Conservation (phyloP, 2,797 vertebrate genomes). For the Pseudochirops corinnae region DNA sequence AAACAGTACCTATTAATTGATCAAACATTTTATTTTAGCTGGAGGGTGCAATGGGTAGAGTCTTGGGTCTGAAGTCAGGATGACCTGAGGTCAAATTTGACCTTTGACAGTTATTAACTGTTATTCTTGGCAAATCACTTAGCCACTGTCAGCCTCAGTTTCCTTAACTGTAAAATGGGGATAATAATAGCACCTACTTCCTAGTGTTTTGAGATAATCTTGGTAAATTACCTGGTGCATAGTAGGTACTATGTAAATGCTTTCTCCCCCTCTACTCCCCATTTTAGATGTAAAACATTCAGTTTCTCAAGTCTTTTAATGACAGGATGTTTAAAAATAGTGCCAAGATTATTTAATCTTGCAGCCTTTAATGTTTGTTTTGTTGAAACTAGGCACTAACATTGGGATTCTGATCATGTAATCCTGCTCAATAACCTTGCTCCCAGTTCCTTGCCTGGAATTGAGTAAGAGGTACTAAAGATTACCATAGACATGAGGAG, state of each 20-base stretch:
- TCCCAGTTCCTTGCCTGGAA: not conserved
- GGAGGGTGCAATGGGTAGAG: not conserved
- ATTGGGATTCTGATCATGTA: not conserved
- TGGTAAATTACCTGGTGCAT: not conserved
- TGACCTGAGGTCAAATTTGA: not conserved
- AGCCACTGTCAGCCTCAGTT: not conserved
- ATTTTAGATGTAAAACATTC: not conserved
- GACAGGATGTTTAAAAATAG: not conserved
- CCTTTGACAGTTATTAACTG: not conserved
- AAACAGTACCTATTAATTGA: not conserved
- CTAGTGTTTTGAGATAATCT: not conserved
- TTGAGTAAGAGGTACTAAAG: not conserved
- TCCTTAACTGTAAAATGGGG: not conserved
- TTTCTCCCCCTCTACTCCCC: not conserved
- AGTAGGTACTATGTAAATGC: not conserved
- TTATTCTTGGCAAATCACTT: not conserved
- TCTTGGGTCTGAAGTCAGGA: not conserved
- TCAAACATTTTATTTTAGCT: not conserved
- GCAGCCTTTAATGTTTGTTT: not conserved
- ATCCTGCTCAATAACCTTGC: not conserved
- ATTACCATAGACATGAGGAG: not conserved
- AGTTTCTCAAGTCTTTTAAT: not conserved
- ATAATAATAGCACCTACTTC: not conserved
- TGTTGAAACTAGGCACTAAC: not conserved
- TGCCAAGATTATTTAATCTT: not conserved